Percentiles rank a stretch among this genome's conserved stretches.
phyloP scores from a whole-genome alignment of 2,888 invertebrate species.

The Schizotus pectinicornis region DNA sequence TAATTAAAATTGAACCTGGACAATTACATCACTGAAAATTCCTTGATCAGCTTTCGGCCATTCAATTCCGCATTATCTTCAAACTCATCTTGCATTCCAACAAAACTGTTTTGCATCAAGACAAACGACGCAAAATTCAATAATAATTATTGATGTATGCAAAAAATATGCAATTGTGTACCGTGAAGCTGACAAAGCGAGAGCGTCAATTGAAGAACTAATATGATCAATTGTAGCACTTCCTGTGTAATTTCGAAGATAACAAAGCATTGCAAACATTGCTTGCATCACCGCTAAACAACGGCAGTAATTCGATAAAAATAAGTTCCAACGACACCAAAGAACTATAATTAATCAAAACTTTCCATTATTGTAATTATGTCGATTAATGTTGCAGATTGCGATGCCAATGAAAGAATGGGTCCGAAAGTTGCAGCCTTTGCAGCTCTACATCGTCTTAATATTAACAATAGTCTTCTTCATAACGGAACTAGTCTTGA shows the following conservation, averaged over 20 bases:
- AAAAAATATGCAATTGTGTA: neutral
- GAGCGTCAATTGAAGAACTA: slow-evolving; percentile 22
- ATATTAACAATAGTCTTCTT: slow-evolving; percentile 78
- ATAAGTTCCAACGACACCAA: too few species aligned
- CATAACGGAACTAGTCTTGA: slow-evolving; percentile 81
- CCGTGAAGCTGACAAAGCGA: neutral
- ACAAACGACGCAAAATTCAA: neutral
- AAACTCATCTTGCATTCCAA: too few species aligned
- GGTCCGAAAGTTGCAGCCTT: slow-evolving; percentile 75
- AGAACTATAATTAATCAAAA: neutral
- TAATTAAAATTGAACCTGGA: too few species aligned
- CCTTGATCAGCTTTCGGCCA: too few species aligned
- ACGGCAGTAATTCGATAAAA: neutral
- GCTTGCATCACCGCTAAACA: neutral
- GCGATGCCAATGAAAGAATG: slow-evolving; percentile 80
- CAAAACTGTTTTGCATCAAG: too few species aligned
- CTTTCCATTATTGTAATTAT: neutral
- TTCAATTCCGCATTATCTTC: too few species aligned
- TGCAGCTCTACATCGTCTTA: slow-evolving; percentile 76
- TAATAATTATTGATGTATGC: neutral
- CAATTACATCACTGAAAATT: too few species aligned
- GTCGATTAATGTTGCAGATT: slow-evolving; percentile 8
- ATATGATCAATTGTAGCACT: slow-evolving; percentile 26
- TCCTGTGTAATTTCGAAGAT: slow-evolving; percentile 17
- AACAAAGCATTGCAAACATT: too few species aligned